A percentile compares a stretch with the other conserved stretches of the same genome.
Conservation (phyloP, 2,113 vertebrate species). For the Leucosticte australis region DNA sequence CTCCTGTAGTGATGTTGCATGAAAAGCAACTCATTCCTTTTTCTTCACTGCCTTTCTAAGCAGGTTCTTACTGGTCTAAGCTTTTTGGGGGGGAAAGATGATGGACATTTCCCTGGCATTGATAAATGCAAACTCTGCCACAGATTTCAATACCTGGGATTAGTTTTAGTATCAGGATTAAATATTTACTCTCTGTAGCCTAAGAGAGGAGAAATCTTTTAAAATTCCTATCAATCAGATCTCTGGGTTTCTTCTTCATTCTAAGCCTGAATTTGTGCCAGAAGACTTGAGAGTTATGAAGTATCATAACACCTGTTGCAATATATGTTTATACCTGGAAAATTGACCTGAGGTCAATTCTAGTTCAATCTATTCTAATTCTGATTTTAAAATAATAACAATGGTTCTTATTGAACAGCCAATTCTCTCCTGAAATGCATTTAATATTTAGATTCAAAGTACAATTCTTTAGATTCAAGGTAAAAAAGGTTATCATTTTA, state of each 20-base stretch:
- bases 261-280: neutral
- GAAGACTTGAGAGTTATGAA: neutral
- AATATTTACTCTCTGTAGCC: neutral
- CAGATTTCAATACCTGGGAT: neutral
- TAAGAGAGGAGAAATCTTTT: neutral
- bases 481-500: neutral
- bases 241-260: neutral
- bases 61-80: neutral
- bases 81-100: accelerated
- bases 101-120: neutral
- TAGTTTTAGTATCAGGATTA: neutral
- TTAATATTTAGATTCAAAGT: neutral
- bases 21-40: neutral
- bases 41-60: neutral
- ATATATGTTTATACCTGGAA: neutral
- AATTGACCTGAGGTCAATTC: neutral
- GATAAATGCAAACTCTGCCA: neutral
- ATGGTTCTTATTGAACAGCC: neutral
- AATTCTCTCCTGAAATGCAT: neutral
- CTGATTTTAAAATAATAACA: neutral
- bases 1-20: neutral
- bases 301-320: neutral
- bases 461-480: neutral
- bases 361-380: neutral
- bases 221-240: neutral